Evolutionary conservation across 2,888 invertebrate species (phyloP), one percentile per base, ranked within the genome.

Genomic region (Megamerina dolium): DNA sequence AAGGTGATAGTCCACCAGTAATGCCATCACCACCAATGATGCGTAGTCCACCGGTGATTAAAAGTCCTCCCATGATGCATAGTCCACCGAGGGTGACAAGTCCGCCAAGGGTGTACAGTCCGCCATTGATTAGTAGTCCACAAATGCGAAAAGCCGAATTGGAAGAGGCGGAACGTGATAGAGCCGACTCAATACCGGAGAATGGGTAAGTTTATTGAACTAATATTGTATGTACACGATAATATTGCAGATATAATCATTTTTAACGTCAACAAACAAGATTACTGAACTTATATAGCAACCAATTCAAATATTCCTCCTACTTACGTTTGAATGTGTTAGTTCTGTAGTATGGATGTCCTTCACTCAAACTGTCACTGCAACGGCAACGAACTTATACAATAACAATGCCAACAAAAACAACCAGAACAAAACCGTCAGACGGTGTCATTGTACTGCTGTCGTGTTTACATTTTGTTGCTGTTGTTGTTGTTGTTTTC

Each of bases 11-110:
- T 16, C 61, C 64, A 8, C 64, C 64, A 41, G 51, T 50, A 2
- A 65, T 65, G 64, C 66, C 64, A 21, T 64, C 64, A 36, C 64
- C 64, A 1, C 64, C 64, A 19, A 58, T 59, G 55, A 62, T 66
- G 45, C 64, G 63, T 35, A 57, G 63, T n/a, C 63, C 64, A 14
- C 61, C 60, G 4, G 51, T 56, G 3, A 26, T 56, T 16, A 62
- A 58, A 41, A 60, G 58, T 48, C 58, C 62, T 14, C 58, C 59
- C 4, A 54, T 57, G 32, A 65, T 65, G 62, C 63, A 65, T 43
- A 65, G 64, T 45, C 64, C 64, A 27, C 66, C 64, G 5, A 53
- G 54, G 33, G 58, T 65, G 6, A 62, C 63, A 2, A 65, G 63
- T 37, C 64, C 64, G 14, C 64, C 64, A 23, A 55, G 64, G 16